Percentiles rank a stretch among this genome's conserved stretches.
Conservation (phyloP, 2,113 vertebrate genomes). For the Sterrhoptilus dennistouni region DNA sequence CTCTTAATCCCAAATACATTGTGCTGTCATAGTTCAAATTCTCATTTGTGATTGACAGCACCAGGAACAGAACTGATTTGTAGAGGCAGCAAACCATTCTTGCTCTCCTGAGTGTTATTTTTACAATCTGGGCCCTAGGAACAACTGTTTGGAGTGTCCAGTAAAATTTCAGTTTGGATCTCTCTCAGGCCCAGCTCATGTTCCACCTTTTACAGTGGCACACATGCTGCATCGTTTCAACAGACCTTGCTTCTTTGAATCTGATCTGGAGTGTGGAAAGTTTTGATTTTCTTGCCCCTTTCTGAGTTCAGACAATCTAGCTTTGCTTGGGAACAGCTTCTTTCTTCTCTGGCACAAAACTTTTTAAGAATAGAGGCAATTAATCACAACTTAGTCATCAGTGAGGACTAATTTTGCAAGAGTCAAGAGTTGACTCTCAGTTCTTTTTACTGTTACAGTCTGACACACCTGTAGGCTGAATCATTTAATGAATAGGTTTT, state of each 20-base stretch:
- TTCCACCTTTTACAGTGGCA: background rate
- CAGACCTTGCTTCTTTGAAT: background rate
- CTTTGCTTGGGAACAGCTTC: background rate
- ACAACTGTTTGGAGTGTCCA: slow-evolving; percentile 8
- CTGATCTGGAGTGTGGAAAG: background rate
- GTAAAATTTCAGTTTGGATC: background rate
- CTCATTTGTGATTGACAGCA: slow-evolving; percentile 43
- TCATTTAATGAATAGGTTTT: background rate
- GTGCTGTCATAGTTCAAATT: slow-evolving; percentile 27
- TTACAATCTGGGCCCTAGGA: background rate
- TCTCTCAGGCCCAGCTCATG: accelerated
- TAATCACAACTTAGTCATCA: background rate
- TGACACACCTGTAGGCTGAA: background rate
- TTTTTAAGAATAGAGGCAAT: background rate
- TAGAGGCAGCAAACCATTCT: slow-evolving; percentile 6
- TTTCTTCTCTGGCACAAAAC: background rate
- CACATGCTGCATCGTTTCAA: background rate
- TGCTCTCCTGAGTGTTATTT: slow-evolving; percentile 19
- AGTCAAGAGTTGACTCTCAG: background rate
- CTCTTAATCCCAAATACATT: slow-evolving; percentile 2
- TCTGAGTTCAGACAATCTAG: background rate
- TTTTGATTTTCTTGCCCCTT: background rate
- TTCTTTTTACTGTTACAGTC: background rate
- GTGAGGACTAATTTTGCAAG: background rate
- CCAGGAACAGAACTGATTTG: slow-evolving; percentile 32